Evolutionary conservation across 1,140 invertebrate genomes (phyloP).

Genomic region (Chironomus tepperi): DNA sequence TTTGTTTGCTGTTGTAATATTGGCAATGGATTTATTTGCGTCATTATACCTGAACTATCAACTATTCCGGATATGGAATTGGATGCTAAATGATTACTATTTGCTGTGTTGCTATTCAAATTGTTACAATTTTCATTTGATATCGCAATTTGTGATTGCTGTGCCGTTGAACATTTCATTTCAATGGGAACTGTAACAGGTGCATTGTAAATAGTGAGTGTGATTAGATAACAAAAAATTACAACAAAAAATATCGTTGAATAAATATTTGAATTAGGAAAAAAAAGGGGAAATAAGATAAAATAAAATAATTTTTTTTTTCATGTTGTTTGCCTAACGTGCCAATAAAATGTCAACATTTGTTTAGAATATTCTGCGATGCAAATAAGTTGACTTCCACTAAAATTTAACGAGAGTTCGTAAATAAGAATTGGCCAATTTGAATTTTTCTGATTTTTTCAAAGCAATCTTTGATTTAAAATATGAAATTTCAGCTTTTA

Average conservation of each 20-base stretch:
- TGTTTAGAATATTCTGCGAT: too few relatives aligned
- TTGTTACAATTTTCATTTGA: constrained; percentile 21
- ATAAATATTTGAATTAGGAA: neutral
- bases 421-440: too few relatives aligned
- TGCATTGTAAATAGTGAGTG: neutral
- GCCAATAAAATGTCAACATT: too few relatives aligned
- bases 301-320: too few relatives aligned
- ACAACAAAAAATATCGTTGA: neutral
- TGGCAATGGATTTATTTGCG: constrained; percentile 18
- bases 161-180: constrained; percentile 16
- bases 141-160: neutral
- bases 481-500: too few relatives aligned
- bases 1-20: constrained; percentile 4
- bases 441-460: too few relatives aligned
- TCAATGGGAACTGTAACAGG: constrained; percentile 17
- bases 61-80: constrained; percentile 11
- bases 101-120: neutral
- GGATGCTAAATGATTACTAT: neutral
- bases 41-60: neutral
- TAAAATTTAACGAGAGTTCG: too few relatives aligned
- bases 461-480: too few relatives aligned
- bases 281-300: too few relatives aligned
- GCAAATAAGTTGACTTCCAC: too few relatives aligned
- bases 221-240: constrained; percentile 8
- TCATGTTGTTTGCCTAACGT: too few relatives aligned